Base-by-base conservation (phyloP, 2,113 vertebrate species). In the Melozone crissalis region DNA sequence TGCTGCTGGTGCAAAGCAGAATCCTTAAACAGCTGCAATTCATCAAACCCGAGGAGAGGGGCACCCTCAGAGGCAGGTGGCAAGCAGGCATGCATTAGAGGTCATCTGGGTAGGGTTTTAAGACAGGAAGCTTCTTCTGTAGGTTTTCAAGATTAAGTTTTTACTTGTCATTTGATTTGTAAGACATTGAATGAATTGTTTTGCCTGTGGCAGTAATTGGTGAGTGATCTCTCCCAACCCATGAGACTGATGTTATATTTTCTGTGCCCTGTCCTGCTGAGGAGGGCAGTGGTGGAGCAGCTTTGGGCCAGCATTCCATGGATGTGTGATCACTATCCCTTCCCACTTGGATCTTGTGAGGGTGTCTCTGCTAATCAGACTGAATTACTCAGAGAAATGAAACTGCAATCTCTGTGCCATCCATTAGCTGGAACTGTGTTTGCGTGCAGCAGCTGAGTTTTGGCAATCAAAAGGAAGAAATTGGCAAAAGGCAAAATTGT, bases 371-470 rank as follows among this genome's bases (percentile, higher is more conserved):
- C 67, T 71, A 77, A 63, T 80, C 88, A 88, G 76, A 37, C 52
- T 84, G 88, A 94, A 92, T 78, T 94, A 92, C 82, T 93, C 26
- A 75, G 73, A 82, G 80, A 87, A 95, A 95, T 94, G 87, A 95
- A 95, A 65, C 77, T 87, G 92, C 80, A 92, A 74, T 95, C 71
- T 93, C 90, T 5, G 5, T 28, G 15, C 69, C 67, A 58, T 66
- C 94, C 88, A 84, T 96, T 95, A 96, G 83, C 86, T 95, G 80
- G 94, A 77, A 95, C 90, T 84, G 79, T 75, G 30, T 93, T 92
- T 96, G 92, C 39, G 39, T 94, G 46, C 2, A 90, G 85, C 93
- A 47, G 72, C 81, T 90, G 92, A 35, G 68, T 59, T 92, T 94
- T 94, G 95, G 94, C 92, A 93, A 74, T 72, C 57, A 52, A 63